phyloP scores from a whole-genome alignment of 2,797 vertebrate species.

The Falco novaeseelandiae region DNA sequence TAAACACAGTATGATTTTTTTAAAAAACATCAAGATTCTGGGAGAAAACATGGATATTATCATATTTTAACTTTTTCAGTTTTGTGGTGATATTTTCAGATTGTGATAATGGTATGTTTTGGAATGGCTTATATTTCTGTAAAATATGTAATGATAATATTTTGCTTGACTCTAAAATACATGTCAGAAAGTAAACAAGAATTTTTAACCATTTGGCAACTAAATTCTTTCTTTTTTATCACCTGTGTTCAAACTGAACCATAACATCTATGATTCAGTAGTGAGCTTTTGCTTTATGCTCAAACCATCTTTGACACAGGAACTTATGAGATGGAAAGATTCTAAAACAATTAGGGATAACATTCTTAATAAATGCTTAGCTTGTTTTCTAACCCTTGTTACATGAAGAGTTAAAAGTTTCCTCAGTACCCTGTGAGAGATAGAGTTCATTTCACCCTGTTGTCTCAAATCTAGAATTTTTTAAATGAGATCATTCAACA shows the following conservation, averaged over 20 bases:
- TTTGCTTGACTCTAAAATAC: neutral
- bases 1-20: neutral
- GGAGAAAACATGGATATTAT: neutral
- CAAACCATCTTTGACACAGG: neutral
- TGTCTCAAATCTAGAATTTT: neutral
- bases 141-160: neutral
- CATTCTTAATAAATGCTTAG: neutral
- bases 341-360: neutral
- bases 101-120: neutral
- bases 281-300: neutral
- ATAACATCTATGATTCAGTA: neutral
- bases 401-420: neutral
- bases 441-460: neutral
- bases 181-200: neutral
- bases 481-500: neutral
- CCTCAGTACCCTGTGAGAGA: neutral
- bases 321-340: neutral
- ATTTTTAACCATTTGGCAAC: neutral
- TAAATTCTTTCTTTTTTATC: neutral
- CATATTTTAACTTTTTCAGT: neutral
- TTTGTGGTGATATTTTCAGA: neutral
- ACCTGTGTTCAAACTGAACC: neutral
- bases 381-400: neutral
- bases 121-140: neutral
- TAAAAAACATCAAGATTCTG: neutral